These are phyloP conservation scores for Gasterosteus aculeatus DNA, from an alignment of 2,113 vertebrate species.

Conservation along the genomic window DNA sequence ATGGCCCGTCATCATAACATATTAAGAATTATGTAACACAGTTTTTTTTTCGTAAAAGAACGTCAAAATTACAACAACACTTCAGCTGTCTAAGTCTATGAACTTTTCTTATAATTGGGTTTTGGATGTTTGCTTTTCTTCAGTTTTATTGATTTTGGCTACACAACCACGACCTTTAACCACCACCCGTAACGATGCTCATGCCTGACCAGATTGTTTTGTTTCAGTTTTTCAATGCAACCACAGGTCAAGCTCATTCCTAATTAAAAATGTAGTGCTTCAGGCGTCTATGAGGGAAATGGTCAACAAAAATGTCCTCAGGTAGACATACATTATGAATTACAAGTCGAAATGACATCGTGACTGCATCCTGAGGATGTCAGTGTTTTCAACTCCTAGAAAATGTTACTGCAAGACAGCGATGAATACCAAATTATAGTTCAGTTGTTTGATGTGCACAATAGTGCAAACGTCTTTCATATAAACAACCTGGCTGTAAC, in stretches of 20 bases:
- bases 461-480: not conserved
- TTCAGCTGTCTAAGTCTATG: not conserved
- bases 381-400: not conserved
- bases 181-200: not conserved
- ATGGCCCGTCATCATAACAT: not conserved
- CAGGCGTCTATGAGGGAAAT: constrained; percentile 5
- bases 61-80: not conserved
- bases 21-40: not conserved
- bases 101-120: not conserved
- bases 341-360: constrained; percentile 31
- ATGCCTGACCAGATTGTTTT: not conserved
- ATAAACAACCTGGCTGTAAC: not conserved
- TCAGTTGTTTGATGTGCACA: not conserved
- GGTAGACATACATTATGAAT: constrained; percentile 20
- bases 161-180: not conserved
- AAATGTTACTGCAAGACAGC: not conserved
- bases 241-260: constrained; percentile 12
- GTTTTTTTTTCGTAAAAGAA: not conserved
- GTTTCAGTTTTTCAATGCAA: constrained; percentile 8
- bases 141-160: not conserved
- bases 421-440: not conserved
- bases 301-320: not conserved
- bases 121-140: not conserved
- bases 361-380: constrained; percentile 38
- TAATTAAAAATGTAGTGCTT: constrained; percentile 39